These are phyloP conservation scores for Ectropis grisescens DNA, from an alignment of 1,140 invertebrate genomes.

Conservation along the genomic window DNA sequence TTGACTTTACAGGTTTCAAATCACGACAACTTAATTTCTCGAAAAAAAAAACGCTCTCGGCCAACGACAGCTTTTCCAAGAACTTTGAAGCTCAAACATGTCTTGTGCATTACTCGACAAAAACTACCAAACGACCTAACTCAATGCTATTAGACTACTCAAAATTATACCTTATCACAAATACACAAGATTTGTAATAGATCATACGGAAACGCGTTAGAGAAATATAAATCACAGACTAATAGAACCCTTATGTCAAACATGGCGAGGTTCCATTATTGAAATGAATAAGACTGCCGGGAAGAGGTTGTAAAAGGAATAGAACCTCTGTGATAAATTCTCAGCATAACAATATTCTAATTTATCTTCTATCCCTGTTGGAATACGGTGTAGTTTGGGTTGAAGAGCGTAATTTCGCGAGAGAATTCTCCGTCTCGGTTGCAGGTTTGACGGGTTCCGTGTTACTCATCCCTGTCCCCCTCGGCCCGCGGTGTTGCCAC, in stretches of 20 bases:
- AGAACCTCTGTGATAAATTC: conserved; percentile 18
- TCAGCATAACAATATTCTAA: background rate
- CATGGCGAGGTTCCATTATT: conserved; percentile 39
- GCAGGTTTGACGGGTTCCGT: conserved; percentile 62
- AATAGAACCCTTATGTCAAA: conserved; percentile 51
- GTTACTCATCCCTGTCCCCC: conserved; percentile 36
- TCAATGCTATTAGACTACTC: background rate
- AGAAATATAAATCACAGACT: conserved; percentile 17
- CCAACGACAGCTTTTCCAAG: conserved; percentile 37
- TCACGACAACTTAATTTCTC: conserved; percentile 43
- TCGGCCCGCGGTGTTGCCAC: conserved; percentile 3
- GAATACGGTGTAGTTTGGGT: conserved; percentile 10
- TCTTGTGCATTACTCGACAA: conserved; percentile 30
- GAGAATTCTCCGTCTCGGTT: conserved; percentile 24
- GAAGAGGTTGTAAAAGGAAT: conserved; percentile 38
- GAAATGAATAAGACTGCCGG: conserved; percentile 29
- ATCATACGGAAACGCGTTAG: background rate
- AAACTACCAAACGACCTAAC: conserved; percentile 2
- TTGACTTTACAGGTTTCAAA: conserved; percentile 14
- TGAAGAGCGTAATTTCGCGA: conserved; percentile 50
- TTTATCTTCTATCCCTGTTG: conserved; percentile 2
- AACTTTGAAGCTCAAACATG: conserved; percentile 30
- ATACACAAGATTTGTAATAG: background rate
- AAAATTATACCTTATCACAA: background rate
- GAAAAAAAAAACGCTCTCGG: conserved; percentile 24